Evolutionary conservation across 2,113 vertebrate genomes (phyloP).

Genomic region (Syrrhaptes paradoxus): DNA sequence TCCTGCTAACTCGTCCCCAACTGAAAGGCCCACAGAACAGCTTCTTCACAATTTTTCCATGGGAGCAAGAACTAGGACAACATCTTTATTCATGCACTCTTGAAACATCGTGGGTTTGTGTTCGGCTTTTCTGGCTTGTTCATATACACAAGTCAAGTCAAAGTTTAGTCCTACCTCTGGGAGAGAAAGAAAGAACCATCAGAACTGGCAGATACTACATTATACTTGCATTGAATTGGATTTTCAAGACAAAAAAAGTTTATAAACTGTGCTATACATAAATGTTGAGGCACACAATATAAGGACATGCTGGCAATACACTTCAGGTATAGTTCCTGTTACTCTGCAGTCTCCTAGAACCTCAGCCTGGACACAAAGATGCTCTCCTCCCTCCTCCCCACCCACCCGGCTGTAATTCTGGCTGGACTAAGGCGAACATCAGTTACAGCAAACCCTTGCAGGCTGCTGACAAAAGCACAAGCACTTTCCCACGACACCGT

Average conservation of each 20-base stretch:
- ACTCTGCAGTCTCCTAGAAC: neutral
- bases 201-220: conserved; percentile 67
- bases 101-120: conserved; percentile 73
- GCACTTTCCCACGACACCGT: neutral
- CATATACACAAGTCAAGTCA: conserved; percentile 73
- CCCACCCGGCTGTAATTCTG: neutral
- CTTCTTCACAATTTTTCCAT: conserved; percentile 71
- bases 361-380: neutral
- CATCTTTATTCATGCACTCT: conserved; percentile 73
- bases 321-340: conserved; percentile 3
- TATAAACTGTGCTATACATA: conserved; percentile 55
- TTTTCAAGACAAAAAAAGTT: conserved; percentile 46
- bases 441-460: neutral
- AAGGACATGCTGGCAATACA: conserved; percentile 59
- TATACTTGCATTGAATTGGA: conserved; percentile 63
- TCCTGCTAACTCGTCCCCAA: conserved; percentile 69
- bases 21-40: conserved; percentile 70
- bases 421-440: neutral
- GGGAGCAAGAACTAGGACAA: conserved; percentile 73
- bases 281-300: conserved; percentile 51
- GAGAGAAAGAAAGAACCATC: conserved; percentile 75
- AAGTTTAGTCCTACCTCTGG: conserved; percentile 74
- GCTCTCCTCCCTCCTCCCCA: conserved; percentile 21
- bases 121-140: conserved; percentile 73
- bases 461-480: neutral